A percentile compares a stretch with the other conserved stretches of the same genome.
These are phyloP conservation scores for Onychomys leucogaster DNA, from an alignment of 2,797 vertebrate genomes.

Conservation along the genomic window DNA sequence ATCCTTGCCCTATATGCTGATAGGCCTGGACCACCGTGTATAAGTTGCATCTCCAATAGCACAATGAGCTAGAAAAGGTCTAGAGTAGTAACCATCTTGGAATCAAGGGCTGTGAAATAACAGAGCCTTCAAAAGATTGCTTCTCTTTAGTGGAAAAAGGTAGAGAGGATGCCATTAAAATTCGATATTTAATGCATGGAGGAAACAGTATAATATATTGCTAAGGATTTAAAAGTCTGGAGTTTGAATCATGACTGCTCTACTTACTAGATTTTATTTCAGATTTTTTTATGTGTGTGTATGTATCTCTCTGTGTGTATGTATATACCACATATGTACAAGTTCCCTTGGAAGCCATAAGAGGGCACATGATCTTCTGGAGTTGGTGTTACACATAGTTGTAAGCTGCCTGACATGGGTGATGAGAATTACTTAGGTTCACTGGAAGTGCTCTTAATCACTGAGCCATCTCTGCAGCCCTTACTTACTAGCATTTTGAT, in stretches of 20 bases:
- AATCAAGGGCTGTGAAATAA: background rate
- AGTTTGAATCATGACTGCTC: constrained; percentile 10
- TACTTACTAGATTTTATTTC: background rate
- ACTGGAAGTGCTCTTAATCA: background rate
- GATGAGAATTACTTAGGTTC: background rate
- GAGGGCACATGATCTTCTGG: background rate
- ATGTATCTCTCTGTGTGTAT: background rate
- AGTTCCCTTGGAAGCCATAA: background rate
- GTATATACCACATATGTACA: background rate
- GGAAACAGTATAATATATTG: constrained; percentile 1
- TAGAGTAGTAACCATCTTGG: constrained; percentile 4
- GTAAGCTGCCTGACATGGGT: background rate
- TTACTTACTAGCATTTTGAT: constrained; percentile 17
- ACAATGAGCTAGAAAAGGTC: background rate
- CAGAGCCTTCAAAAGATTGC: constrained; percentile 18
- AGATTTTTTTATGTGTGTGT: background rate
- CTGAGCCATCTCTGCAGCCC: background rate
- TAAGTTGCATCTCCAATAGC: background rate
- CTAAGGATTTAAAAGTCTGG: background rate
- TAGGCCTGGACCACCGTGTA: constrained; percentile 1
- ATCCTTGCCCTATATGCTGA: background rate
- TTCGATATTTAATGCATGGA: background rate
- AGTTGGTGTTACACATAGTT: background rate
- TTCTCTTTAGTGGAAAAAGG: constrained; percentile 6
- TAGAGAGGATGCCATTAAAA: constrained; percentile 39